Conservation (phyloP, 2,888 invertebrate species). For the Clitarchus hookeri region DNA sequence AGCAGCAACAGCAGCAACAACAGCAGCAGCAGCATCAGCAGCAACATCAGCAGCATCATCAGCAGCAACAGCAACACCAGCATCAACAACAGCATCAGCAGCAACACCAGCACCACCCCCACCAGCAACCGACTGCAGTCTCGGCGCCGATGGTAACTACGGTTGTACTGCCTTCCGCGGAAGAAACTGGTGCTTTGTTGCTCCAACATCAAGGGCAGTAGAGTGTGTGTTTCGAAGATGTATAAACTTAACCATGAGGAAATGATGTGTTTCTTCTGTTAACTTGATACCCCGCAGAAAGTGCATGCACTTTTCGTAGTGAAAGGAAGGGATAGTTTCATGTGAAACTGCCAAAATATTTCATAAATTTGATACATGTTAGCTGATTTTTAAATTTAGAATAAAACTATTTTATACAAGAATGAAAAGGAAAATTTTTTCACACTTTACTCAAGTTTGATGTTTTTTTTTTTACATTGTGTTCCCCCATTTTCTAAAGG, state of each 20-base stretch:
- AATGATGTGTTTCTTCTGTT: slow-evolving; percentile 14
- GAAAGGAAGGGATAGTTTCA: not conserved
- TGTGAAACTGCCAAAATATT: not conserved
- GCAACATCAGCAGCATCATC: slow-evolving; percentile 49
- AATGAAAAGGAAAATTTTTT: not conserved
- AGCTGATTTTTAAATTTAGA: not conserved
- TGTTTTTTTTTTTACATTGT: no score
- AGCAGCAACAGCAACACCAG: slow-evolving; percentile 47
- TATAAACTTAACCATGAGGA: not conserved
- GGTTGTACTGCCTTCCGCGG: slow-evolving; percentile 60
- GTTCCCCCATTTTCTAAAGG: no score
- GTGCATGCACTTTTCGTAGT: not conserved
- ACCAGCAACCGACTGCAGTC: slow-evolving; percentile 45
- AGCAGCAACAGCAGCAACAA: slow-evolving; percentile 40
- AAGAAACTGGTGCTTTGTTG: slow-evolving; percentile 56
- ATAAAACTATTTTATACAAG: not conserved
- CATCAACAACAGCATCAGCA: slow-evolving; percentile 48
- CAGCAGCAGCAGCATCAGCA: slow-evolving; percentile 44
- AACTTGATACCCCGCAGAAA: not conserved
- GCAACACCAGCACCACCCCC: slow-evolving; percentile 47
- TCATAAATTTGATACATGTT: not conserved
- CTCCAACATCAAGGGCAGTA: slow-evolving; percentile 43
- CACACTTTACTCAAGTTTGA: no score
- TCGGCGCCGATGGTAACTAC: slow-evolving; percentile 52
- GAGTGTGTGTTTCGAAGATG: not conserved